Evolutionary conservation across 2,113 vertebrate species (phyloP).

Genomic region (Crotalus tigris): DNA sequence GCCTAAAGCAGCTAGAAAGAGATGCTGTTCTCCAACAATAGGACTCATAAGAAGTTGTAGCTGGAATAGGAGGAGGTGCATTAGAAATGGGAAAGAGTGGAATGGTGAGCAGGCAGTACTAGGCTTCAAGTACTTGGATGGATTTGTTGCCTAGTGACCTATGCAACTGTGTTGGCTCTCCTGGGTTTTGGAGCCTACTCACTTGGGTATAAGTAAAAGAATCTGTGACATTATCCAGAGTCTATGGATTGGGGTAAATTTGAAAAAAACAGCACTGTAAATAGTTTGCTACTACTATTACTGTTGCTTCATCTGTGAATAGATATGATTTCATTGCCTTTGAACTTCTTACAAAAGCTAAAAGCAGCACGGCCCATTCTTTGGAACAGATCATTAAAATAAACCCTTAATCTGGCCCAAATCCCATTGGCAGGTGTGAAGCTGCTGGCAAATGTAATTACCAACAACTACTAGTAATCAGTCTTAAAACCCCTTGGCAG

Average conservation of each 20-base stretch:
- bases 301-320: neutral
- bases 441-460: constrained; percentile 17
- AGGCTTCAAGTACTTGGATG: neutral
- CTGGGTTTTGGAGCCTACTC: neutral
- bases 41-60: neutral
- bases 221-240: neutral
- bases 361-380: neutral
- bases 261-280: neutral
- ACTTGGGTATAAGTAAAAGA: neutral
- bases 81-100: neutral
- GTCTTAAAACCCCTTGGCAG: constrained; percentile 15
- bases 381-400: neutral
- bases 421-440: neutral
- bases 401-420: constrained; percentile 13
- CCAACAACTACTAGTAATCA: constrained; percentile 6
- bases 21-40: neutral
- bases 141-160: neutral
- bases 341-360: neutral
- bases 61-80: neutral
- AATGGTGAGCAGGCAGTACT: neutral
- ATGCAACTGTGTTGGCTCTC: neutral
- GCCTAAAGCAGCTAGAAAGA: neutral
- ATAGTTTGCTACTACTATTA: neutral
- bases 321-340: neutral
- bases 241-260: too few species aligned